These are phyloP conservation scores for Percina caprodes DNA, from an alignment of 2,113 vertebrate genomes.

Conservation along the genomic window DNA sequence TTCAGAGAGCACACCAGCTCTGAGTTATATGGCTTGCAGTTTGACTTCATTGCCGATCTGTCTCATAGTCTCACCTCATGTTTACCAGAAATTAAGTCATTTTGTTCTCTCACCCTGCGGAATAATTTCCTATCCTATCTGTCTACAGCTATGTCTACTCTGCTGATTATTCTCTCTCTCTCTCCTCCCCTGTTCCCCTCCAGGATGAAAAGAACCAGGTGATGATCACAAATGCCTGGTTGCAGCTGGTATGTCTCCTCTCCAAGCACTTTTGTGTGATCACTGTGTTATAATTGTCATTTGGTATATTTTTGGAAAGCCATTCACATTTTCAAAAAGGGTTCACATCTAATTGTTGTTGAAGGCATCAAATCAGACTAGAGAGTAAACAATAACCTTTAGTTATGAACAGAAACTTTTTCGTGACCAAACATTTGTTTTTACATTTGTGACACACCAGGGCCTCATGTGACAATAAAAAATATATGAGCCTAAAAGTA, in stretches of 20 bases:
- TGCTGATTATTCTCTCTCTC: slow-evolving; percentile 48
- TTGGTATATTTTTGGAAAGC: slow-evolving; percentile 48
- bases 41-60: slow-evolving; percentile 40
- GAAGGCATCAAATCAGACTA: slow-evolving; percentile 18
- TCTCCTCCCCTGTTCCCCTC: slow-evolving; percentile 23
- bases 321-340: neutral
- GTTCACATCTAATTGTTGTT: slow-evolving; percentile 8
- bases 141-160: slow-evolving; percentile 11
- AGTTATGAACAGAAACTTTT: slow-evolving; percentile 2
- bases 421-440: too few relatives aligned
- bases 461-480: slow-evolving; percentile 24
- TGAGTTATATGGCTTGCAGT: slow-evolving; percentile 25
- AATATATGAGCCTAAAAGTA: neutral
- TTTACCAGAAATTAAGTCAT: slow-evolving; percentile 41
- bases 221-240: slow-evolving; percentile 91
- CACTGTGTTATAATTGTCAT: slow-evolving; percentile 16
- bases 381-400: slow-evolving; percentile 10
- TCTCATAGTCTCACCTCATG: slow-evolving; percentile 41
- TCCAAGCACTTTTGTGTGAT: slow-evolving; percentile 23
- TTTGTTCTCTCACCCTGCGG: slow-evolving; percentile 18
- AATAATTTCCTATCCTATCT: slow-evolving; percentile 41
- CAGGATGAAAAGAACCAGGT: slow-evolving; percentile 95
- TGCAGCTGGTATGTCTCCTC: slow-evolving; percentile 88
- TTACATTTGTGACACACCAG: neutral
- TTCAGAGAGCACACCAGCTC: slow-evolving; percentile 23